Evolutionary conservation across 1,140 invertebrate species (phyloP).

Genomic region (Orius laevigatus): DNA sequence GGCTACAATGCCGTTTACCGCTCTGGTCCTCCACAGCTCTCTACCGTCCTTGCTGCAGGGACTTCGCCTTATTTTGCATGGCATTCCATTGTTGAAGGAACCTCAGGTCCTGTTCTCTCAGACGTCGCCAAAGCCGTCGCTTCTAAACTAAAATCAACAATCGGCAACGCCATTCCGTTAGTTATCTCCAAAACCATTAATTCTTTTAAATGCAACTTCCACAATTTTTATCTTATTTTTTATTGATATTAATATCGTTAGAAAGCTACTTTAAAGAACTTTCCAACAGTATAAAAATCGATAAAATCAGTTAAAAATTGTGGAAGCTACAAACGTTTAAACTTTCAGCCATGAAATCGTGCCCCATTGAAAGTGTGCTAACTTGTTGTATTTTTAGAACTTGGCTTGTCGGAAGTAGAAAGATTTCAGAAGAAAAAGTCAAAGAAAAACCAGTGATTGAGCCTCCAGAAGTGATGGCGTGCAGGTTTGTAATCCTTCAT

Average conservation of each 20-base stretch:
- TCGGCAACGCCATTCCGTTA: constrained; percentile 61
- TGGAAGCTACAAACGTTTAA: no score
- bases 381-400: constrained; percentile 27
- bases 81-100: constrained; percentile 77
- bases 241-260: no score
- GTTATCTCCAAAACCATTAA: constrained; percentile 23
- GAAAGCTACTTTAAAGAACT: no score
- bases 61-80: constrained; percentile 71
- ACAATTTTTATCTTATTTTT: no score
- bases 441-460: constrained; percentile 30
- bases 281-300: no score
- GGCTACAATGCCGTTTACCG: constrained; percentile 56
- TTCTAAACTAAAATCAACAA: constrained; percentile 63
- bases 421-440: constrained; percentile 23
- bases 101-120: constrained; percentile 49
- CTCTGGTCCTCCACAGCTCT: constrained; percentile 56
- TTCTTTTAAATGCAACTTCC: no score
- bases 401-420: constrained; percentile 39
- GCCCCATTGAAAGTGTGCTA: background rate
- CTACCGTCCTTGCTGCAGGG: constrained; percentile 63
- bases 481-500: constrained; percentile 26
- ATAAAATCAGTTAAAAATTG: no score
- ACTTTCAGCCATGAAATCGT: background rate
- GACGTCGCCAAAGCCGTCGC: constrained; percentile 82
- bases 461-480: constrained; percentile 45